Base-by-base conservation (phyloP, 2,797 vertebrate species). In the Alcedo atthis region DNA sequence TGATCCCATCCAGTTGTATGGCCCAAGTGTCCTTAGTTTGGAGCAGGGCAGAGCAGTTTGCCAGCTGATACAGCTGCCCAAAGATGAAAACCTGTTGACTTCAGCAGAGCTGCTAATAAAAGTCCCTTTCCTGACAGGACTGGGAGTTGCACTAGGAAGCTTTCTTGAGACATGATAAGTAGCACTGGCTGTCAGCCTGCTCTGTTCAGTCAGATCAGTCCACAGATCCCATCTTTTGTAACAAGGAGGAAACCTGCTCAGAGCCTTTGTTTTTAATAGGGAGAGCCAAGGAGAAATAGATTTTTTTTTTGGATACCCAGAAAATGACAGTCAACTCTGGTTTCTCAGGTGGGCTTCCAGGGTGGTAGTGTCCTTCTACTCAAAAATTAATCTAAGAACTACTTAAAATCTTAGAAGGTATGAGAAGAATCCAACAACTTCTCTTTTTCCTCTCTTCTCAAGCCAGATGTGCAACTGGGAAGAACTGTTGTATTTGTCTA, bases 331-430 rank as follows among this genome's bases (percentile, higher is more conserved):
- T 79, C 32, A 67, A 18, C 37, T 67, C 45, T 79, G 32, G 6
- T 70, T 94, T 84, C 40, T 59, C 57, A 32, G 21, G 18, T 81
- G 57, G 8, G 8, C 43, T 86, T 88, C 48, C 22, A 67, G 30
- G 10, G 15, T 76, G 4, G 9, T 54, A 75, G 10, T 75, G 28
- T 80, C 75, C 16, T 75, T 69, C 35, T 67, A 37, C 35, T 87
- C 74, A 53, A 77, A 92, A 90, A 84, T 62, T 76, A 55, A 55
- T 84, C 48, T 90, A 49, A 89, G 88, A 70, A 63, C 35, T 32
- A 45, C 25, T 70, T 53, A 32, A 76, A 80, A 53, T 67, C 1
- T 0, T 70, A 8, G 57, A 48, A 66, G 21, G 15, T 69, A 15
- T 0, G 4, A 63, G 32, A 89, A 53, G 18, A 37, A 19, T 53